Percentiles rank a stretch among this genome's conserved stretches.
phyloP scores from a whole-genome alignment of 2,113 vertebrate species.

The Uria aalge region DNA sequence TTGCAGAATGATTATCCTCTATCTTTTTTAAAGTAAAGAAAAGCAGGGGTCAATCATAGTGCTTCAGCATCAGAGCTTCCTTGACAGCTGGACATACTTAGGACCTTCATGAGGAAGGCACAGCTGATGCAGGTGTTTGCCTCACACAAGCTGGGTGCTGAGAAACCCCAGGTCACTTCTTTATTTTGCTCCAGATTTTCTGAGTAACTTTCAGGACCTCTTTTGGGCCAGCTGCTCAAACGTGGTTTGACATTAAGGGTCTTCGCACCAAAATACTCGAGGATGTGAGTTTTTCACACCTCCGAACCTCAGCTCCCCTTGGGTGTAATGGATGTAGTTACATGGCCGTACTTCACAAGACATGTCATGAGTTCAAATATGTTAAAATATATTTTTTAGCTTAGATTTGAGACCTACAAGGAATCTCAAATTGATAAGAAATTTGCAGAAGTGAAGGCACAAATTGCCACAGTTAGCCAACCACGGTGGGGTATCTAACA shows the following conservation, averaged over 20 bases:
- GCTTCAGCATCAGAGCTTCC: neutral
- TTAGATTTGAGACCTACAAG: neutral
- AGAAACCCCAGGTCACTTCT: neutral
- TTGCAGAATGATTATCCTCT: neutral
- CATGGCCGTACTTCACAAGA: neutral
- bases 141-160: neutral
- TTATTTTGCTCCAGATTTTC: neutral
- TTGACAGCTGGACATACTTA: neutral
- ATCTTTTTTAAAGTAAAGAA: neutral
- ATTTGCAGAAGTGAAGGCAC: neutral
- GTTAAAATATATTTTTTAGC: neutral
- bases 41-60: neutral
- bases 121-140: neutral
- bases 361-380: neutral
- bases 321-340: neutral
- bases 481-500: neutral
- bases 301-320: neutral
- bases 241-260: neutral
- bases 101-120: neutral
- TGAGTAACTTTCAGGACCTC: neutral
- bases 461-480: neutral
- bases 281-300: neutral
- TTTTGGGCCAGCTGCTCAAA: neutral
- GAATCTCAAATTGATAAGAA: neutral
- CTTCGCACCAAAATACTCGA: neutral